Base-by-base conservation (phyloP, 2,113 vertebrate species). In the Paratilapia polleni region DNA sequence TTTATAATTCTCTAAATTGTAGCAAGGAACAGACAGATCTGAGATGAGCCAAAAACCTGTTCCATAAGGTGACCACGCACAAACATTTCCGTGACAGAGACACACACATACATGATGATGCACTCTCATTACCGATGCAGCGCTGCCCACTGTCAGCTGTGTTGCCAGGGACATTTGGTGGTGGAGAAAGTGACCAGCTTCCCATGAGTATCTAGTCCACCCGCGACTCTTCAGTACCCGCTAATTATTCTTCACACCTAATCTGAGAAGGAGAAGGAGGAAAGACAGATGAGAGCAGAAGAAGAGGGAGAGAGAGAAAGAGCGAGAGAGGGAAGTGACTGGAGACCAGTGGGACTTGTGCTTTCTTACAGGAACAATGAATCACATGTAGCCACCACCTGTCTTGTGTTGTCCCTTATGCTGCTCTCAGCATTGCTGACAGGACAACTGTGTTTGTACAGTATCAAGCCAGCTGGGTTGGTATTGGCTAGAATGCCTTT, bases 201-300 rank as follows among this genome's bases (percentile, higher is more conserved):
- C 91, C 87, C 91, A 68, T 85, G 88, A 90, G 87, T 83, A 88
- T 87, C 81, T 81, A n/a, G 90, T 93, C 88, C 93, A 90, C 90
- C 76, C 83, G 81, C 81, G 74, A 68, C 85, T 90, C 85, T 87
- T 91, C 88, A 91, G 92, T 78, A 92, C 88, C 76, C 77, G 92
- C 89, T 94, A 95, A 95, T 95, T 94, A 95, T 94, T 95, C 94
- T 92, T 95, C 91, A 90, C 94, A 94, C 93, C 90, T 95, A 91
- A 94, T 93, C 90, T 88, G 94, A 94, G 92, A 93, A 90, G 78
- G 61, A 91, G 87, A 86, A 79, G 79, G 81, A 90, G 84, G 82
- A 92, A 88, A 91, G 83, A 87, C 84, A 91, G 91, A 92, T 87
- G 89, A 91, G 90, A 82, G 89, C 58, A 43, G 80, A 75, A 70